These are phyloP conservation scores for Galaxias olidus DNA, from an alignment of 2,797 vertebrate species.

Conservation along the genomic window DNA sequence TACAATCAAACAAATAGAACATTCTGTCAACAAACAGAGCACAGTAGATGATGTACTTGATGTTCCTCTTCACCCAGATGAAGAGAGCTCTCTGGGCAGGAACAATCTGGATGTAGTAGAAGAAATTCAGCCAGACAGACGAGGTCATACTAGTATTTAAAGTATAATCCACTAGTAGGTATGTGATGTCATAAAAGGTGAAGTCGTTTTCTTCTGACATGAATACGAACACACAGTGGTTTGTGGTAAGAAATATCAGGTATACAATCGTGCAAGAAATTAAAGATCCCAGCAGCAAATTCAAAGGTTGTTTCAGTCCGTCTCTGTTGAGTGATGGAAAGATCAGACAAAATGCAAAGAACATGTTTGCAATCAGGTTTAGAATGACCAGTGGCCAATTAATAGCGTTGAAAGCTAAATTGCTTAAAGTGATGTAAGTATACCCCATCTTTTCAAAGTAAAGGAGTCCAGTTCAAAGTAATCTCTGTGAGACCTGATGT, in stretches of 20 bases:
- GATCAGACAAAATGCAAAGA: constrained; percentile 48
- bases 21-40: constrained; percentile 21
- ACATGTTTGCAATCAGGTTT: constrained; percentile 41
- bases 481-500: not conserved
- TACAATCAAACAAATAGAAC: not conserved
- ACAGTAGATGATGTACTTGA: constrained; percentile 37
- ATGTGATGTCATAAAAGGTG: fast-evolving
- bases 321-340: constrained; percentile 6
- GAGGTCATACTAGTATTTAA: constrained; percentile 28
- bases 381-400: constrained; percentile 21
- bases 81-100: constrained; percentile 28
- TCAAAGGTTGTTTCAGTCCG: constrained; percentile 50
- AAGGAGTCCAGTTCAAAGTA: too few relatives aligned
- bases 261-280: constrained; percentile 30
- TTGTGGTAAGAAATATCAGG: not conserved
- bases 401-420: too few relatives aligned
- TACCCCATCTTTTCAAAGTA: constrained; percentile 8
- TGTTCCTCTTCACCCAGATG: constrained; percentile 57
- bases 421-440: not conserved
- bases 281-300: constrained; percentile 37
- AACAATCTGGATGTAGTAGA: constrained; percentile 58
- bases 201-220: fast-evolving
- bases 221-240: fast-evolving
- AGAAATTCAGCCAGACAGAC: constrained; percentile 55
- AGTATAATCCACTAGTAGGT: not conserved